phyloP scores from a whole-genome alignment of 2,888 invertebrate species.

The Helicoverpa assulta region DNA sequence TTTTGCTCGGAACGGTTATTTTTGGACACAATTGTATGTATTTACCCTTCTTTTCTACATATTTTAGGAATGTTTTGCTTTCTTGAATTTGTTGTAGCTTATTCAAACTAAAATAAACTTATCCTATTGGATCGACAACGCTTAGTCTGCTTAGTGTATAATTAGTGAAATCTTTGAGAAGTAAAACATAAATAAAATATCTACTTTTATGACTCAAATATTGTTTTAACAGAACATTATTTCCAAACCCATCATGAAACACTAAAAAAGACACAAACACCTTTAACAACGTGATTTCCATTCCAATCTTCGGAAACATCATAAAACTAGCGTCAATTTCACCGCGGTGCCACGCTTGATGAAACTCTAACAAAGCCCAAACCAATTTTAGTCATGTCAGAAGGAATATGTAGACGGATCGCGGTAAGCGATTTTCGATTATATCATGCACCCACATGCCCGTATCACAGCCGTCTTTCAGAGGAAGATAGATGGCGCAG shows the following conservation, averaged over 20 bases:
- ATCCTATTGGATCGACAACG: too few relatives aligned
- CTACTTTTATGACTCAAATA: too few relatives aligned
- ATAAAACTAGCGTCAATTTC: constrained; percentile 13
- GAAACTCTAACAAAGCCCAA: constrained; percentile 72
- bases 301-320: constrained; percentile 3
- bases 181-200: too few relatives aligned
- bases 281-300: neutral
- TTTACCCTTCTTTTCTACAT: neutral
- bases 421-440: constrained; percentile 81
- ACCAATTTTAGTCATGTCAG: constrained; percentile 77
- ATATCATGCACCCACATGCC: constrained; percentile 76
- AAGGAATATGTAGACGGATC: constrained; percentile 77
- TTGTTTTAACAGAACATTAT: too few relatives aligned
- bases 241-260: too few relatives aligned
- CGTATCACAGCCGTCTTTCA: constrained; percentile 77
- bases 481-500: constrained; percentile 84
- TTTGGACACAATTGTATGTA: constrained; percentile 4
- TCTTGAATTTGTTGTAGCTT: too few relatives aligned
- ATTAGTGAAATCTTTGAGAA: too few relatives aligned
- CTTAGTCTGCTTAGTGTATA: too few relatives aligned
- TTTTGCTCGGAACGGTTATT: neutral
- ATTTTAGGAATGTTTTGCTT: too few relatives aligned
- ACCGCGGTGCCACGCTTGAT: constrained; percentile 42
- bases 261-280: neutral
- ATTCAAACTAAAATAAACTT: too few relatives aligned